A percentile compares a stretch with the other conserved stretches of the same genome.
These are phyloP conservation scores for Anarhynchus alexandrinus DNA, from an alignment of 2,113 vertebrate species.

Conservation along the genomic window DNA sequence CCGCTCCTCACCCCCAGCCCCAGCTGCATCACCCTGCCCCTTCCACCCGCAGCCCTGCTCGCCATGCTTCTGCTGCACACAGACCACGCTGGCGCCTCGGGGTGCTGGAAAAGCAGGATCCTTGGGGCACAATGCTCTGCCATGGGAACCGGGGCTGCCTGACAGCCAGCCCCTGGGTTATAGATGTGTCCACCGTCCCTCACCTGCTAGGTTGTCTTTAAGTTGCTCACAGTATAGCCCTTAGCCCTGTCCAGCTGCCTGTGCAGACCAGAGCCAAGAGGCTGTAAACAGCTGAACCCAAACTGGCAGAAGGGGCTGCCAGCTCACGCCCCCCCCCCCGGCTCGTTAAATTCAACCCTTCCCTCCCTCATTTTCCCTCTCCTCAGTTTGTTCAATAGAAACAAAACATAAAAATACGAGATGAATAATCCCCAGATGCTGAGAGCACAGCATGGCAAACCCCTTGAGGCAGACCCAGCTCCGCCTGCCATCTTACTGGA, in stretches of 20 bases:
- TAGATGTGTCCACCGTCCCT: not conserved
- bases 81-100: fast-evolving
- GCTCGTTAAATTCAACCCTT: not conserved
- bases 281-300: not conserved
- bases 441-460: not conserved
- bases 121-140: not conserved
- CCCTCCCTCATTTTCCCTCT: not conserved
- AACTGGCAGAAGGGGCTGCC: not conserved
- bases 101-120: not conserved
- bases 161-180: not conserved
- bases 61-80: not conserved
- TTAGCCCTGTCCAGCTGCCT: not conserved
- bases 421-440: not conserved
- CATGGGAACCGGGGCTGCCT: not conserved
- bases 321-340: too few species aligned
- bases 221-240: not conserved
- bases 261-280: not conserved
- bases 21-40: not conserved
- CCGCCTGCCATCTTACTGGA: too few species aligned
- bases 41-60: not conserved
- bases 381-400: not conserved
- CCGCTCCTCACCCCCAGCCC: not conserved
- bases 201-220: not conserved
- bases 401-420: not conserved
- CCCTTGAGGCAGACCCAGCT: not conserved